Conservation (phyloP, 92 coral and sea anemone species). For the Porites rus region DNA sequence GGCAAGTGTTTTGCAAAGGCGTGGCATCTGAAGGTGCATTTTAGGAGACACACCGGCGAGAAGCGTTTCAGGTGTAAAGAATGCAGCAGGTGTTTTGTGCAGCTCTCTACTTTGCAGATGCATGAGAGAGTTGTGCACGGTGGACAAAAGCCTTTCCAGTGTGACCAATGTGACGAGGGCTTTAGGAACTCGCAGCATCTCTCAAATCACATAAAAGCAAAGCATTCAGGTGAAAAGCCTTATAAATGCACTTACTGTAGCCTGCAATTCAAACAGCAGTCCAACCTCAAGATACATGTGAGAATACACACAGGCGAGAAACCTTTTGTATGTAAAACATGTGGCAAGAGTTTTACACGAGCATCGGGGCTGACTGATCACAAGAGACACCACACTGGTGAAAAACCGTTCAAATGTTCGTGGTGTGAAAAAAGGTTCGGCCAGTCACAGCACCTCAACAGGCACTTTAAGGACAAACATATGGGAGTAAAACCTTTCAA, state of each 20-base stretch:
- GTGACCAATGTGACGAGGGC: neutral
- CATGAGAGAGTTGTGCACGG: neutral
- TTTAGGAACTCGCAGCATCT: neutral
- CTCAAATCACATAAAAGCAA: conserved; percentile 1
- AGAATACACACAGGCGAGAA: neutral
- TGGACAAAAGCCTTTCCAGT: neutral
- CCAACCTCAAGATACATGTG: neutral
- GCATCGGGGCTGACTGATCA: neutral
- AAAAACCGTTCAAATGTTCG: neutral
- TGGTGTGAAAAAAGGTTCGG: neutral
- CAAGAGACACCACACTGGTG: neutral
- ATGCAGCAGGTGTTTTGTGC: neutral
- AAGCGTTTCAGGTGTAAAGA: neutral
- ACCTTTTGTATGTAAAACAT: neutral
- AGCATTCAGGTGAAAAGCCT: neutral
- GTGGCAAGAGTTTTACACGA: neutral
- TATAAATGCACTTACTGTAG: neutral
- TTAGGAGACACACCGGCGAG: conserved; percentile 1
- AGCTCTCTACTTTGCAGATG: neutral
- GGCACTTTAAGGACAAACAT: neutral
- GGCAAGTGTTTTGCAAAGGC: neutral
- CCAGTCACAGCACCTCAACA: neutral
- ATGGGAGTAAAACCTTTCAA: neutral
- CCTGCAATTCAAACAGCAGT: neutral
- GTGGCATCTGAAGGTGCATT: conserved; percentile 15